Percentiles rank a stretch among this genome's conserved stretches.
Conservation (phyloP, 2,888 invertebrate species). For the Chrysopilus asiliformis region DNA sequence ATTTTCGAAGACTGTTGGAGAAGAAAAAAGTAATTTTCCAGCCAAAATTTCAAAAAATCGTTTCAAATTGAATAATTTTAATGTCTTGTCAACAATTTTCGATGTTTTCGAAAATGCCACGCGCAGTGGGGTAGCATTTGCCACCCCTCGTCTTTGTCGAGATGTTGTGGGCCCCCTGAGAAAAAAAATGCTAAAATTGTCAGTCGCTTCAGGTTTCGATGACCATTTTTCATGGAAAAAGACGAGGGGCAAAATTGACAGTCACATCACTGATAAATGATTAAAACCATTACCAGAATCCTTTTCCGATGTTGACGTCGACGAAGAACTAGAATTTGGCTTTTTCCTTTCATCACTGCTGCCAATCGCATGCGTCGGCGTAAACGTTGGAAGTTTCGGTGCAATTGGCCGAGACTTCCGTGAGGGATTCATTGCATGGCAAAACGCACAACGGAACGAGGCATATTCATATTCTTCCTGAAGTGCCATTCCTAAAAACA, state of each 20-base stretch:
- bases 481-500: slow-evolving; percentile 49
- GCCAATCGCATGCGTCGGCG: slow-evolving; percentile 1
- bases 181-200: too few relatives aligned
- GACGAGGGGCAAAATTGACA: too few relatives aligned
- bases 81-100: too few relatives aligned
- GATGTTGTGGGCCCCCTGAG: too few relatives aligned
- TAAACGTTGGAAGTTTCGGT: slow-evolving; percentile 38
- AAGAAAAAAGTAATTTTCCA: too few relatives aligned
- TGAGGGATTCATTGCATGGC: slow-evolving; percentile 75
- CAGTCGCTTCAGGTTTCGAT: too few relatives aligned
- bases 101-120: too few relatives aligned
- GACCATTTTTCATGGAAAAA: neutral
- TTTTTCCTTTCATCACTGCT: slow-evolving; percentile 2
- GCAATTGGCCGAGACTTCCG: slow-evolving; percentile 72
- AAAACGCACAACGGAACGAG: slow-evolving; percentile 86
- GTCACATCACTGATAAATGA: neutral
- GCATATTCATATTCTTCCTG: slow-evolving; percentile 58
- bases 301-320: slow-evolving; percentile 15
- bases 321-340: slow-evolving; percentile 17
- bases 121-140: too few relatives aligned
- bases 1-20: too few relatives aligned
- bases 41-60: too few relatives aligned
- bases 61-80: too few relatives aligned
- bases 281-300: slow-evolving; percentile 12
- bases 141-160: too few relatives aligned